A percentile compares a stretch with the other conserved stretches of the same genome.
These are phyloP conservation scores for Luperina nickerlii DNA, from an alignment of 2,888 invertebrate genomes.

Conservation along the genomic window DNA sequence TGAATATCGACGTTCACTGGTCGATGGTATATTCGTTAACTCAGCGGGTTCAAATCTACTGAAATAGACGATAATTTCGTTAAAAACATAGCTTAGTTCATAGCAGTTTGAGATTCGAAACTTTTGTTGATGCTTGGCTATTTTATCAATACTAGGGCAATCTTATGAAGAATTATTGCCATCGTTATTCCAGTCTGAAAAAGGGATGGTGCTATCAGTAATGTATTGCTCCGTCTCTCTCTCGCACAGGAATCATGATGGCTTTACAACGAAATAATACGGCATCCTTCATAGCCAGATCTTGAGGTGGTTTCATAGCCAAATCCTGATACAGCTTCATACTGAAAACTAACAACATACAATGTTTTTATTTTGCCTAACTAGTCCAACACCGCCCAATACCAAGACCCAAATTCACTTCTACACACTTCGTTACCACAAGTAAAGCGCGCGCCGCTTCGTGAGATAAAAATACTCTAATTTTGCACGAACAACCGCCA, in stretches of 20 bases:
- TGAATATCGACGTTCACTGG: conserved; percentile 33
- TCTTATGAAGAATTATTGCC: too few species aligned
- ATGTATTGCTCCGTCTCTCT: too few species aligned
- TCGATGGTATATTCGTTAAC: conserved; percentile 27
- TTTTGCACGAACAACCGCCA: background rate
- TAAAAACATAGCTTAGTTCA: background rate
- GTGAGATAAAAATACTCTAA: background rate
- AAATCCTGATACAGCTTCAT: too few species aligned
- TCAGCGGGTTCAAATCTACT: conserved; percentile 26
- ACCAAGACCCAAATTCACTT: background rate
- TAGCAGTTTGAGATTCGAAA: background rate
- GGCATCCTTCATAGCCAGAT: too few species aligned
- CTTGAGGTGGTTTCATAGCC: too few species aligned
- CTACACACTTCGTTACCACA: too few species aligned
- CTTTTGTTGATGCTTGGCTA: background rate
- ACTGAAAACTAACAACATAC: background rate
- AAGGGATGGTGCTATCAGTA: too few species aligned
- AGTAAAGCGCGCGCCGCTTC: too few species aligned
- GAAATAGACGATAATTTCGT: conserved; percentile 1
- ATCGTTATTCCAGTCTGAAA: too few species aligned
- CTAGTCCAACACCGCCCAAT: background rate
- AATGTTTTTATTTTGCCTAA: background rate
- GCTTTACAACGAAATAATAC: too few species aligned
- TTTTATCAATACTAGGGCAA: background rate
- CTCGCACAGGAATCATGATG: too few species aligned